phyloP scores from a whole-genome alignment of 2,888 invertebrate species.

The Melipona beecheii region DNA sequence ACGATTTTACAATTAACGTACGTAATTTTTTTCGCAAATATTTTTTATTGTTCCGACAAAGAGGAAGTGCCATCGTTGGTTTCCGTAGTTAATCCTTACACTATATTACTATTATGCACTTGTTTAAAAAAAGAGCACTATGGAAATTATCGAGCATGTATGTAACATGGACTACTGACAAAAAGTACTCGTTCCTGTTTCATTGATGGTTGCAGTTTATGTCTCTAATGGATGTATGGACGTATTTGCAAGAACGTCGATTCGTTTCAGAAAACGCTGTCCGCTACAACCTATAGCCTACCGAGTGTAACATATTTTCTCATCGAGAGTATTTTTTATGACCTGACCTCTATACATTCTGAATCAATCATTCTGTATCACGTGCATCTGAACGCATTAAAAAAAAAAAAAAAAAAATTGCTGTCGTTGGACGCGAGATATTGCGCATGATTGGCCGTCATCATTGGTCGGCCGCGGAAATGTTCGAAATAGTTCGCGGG shows the following conservation, averaged over 20 bases:
- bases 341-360: conserved; percentile 32
- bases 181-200: not conserved
- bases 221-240: not conserved
- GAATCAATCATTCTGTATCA: conserved; percentile 30
- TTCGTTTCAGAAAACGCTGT: not conserved
- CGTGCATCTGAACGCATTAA: conserved; percentile 30
- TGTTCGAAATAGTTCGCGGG: conserved; percentile 20
- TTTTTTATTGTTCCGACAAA: conserved; percentile 5
- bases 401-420: conserved; percentile 16
- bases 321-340: conserved; percentile 28
- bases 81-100: conserved; percentile 3
- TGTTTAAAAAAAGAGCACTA: not conserved
- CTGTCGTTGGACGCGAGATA: not conserved
- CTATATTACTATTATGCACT: not conserved
- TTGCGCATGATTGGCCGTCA: not conserved
- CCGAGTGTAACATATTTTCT: conserved; percentile 9
- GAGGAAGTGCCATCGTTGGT: conserved; percentile 9
- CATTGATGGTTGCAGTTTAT: not conserved
- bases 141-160: not conserved
- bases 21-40: conserved; percentile 18
- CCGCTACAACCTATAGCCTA: not conserved
- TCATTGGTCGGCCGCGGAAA: not conserved
- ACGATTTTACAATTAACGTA: conserved; percentile 43
- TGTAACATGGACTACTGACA: not conserved
- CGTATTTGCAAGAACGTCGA: not conserved